A percentile compares a stretch with the other conserved stretches of the same genome.
phyloP scores from a whole-genome alignment of 2,113 vertebrate genomes.

The Zosterops borbonicus region DNA sequence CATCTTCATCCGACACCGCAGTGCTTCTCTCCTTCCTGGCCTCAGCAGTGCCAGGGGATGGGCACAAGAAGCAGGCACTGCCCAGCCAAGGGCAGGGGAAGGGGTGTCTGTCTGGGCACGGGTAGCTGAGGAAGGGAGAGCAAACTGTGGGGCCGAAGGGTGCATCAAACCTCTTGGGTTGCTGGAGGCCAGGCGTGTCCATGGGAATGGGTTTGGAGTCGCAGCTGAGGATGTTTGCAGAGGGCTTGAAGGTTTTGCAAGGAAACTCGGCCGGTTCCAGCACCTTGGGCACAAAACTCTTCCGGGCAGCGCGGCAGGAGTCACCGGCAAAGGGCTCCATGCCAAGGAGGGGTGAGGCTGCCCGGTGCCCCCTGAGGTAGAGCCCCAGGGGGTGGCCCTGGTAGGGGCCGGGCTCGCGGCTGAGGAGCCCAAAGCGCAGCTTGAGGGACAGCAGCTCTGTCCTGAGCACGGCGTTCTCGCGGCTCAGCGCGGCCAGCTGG shows the following conservation, averaged over 20 bases:
- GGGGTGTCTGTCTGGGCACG: conserved; percentile 36
- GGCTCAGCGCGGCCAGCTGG: conserved; percentile 76
- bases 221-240: not conserved
- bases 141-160: conserved; percentile 59
- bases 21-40: not conserved
- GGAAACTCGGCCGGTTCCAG: not conserved
- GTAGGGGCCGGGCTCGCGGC: not conserved
- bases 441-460: conserved; percentile 82
- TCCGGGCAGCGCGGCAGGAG: conserved; percentile 33
- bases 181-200: not conserved
- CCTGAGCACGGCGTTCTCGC: conserved; percentile 83
- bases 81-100: conserved; percentile 38
- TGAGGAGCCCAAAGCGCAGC: conserved; percentile 76
- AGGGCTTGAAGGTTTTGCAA: not conserved
- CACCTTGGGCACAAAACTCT: not conserved
- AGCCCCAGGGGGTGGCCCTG: not conserved
- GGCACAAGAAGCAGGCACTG: conserved; percentile 37
- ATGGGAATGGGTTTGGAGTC: not conserved
- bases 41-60: not conserved
- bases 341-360: not conserved
- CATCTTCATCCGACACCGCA: conserved; percentile 62
- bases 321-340: conserved; percentile 28
- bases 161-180: not conserved
- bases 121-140: conserved; percentile 63
- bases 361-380: conserved; percentile 8